A percentile compares a stretch with the other conserved stretches of the same genome.
These are phyloP conservation scores for Orthosia cruda DNA, from an alignment of 2,888 invertebrate genomes.

Conservation along the genomic window DNA sequence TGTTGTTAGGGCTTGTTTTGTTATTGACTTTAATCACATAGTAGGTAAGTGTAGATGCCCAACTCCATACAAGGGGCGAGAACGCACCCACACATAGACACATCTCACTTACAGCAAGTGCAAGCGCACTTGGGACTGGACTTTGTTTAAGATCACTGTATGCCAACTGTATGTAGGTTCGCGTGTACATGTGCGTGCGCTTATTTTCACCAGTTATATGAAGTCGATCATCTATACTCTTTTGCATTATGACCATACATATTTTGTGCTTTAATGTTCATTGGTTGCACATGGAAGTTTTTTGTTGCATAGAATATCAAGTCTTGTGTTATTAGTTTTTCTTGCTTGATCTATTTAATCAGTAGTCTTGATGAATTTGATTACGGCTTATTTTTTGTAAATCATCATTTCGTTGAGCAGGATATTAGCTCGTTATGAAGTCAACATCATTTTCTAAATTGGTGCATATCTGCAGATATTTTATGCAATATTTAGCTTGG, in stretches of 20 bases:
- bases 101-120: not conserved
- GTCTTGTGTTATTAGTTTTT: slow-evolving; percentile 37
- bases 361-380: slow-evolving; percentile 26
- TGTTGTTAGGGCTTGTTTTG: slow-evolving; percentile 52
- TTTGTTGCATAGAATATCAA: slow-evolving; percentile 19
- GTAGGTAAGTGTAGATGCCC: not conserved
- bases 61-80: not conserved
- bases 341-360: slow-evolving; percentile 44
- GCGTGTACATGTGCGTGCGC: not conserved
- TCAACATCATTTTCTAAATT: slow-evolving; percentile 19
- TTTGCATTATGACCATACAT: no score
- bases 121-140: not conserved
- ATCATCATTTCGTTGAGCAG: not conserved
- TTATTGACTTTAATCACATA: slow-evolving; percentile 30
- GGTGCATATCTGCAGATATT: slow-evolving; percentile 1
- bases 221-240: not conserved
- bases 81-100: not conserved
- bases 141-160: not conserved
- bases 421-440: not conserved
- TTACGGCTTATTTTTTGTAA: slow-evolving; percentile 15
- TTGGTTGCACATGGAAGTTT: slow-evolving; percentile 30
- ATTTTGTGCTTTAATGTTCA: slow-evolving; percentile 1
- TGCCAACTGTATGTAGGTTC: no score
- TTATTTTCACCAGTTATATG: not conserved
- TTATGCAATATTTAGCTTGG: not conserved